Evolutionary conservation across 2,888 invertebrate species (phyloP).

Genomic region (Hartigia nigra): DNA sequence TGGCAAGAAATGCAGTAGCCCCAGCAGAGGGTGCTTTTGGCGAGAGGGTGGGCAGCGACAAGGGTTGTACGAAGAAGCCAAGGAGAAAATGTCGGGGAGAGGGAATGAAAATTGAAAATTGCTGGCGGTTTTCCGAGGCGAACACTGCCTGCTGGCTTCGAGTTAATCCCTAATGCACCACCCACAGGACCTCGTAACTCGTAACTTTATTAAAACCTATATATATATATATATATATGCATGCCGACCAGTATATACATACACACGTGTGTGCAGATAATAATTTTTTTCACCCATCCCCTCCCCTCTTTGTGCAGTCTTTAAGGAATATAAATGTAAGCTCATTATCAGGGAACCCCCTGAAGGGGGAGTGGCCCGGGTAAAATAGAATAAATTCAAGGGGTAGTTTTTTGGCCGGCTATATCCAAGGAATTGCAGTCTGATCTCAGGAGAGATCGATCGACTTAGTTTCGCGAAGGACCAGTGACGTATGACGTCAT

Average conservation of each 20-base stretch:
- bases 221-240: constrained; percentile 6
- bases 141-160: constrained; percentile 10
- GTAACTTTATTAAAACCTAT: constrained; percentile 21
- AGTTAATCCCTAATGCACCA: constrained; percentile 21
- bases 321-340: constrained; percentile 16
- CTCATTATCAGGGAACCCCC: constrained; percentile 9
- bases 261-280: background rate
- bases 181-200: constrained; percentile 13
- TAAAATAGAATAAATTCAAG: background rate
- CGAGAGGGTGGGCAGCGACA: too few relatives aligned
- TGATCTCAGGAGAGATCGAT: background rate
- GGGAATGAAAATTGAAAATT: constrained; percentile 22
- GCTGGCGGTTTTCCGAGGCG: constrained; percentile 6
- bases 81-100: background rate
- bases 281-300: background rate
- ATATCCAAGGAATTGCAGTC: fast-evolving
- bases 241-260: constrained; percentile 7
- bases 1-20: background rate
- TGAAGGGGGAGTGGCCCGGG: background rate
- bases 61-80: background rate
- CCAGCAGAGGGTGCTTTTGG: background rate
- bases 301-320: background rate
- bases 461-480: constrained; percentile 5
- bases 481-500: constrained; percentile 9
- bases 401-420: background rate